These are phyloP conservation scores for Aspidoscelis tigris DNA, from an alignment of 2,113 vertebrate genomes.

Conservation along the genomic window DNA sequence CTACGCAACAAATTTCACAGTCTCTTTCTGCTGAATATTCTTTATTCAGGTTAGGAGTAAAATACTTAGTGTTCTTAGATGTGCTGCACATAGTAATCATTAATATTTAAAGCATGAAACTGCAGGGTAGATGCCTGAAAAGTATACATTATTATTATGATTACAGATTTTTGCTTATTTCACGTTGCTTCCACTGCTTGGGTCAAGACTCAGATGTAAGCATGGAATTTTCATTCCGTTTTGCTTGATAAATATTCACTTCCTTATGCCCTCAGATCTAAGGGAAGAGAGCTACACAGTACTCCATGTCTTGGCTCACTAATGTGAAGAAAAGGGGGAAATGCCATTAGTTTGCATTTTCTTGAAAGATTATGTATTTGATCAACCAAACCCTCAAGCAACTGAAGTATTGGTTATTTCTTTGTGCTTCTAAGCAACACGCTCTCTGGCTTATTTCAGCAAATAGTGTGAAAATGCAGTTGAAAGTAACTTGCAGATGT, in stretches of 20 bases:
- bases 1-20: neutral
- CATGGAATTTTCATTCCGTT: neutral
- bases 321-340: neutral
- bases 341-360: neutral
- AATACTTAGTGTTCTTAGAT: conserved; percentile 41
- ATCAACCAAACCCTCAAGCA: conserved; percentile 4
- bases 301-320: neutral
- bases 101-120: conserved; percentile 39
- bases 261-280: neutral
- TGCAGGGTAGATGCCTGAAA: conserved; percentile 22
- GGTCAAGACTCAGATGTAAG: conserved; percentile 14
- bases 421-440: fast-evolving
- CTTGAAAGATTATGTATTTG: conserved; percentile 15
- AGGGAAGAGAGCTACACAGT: neutral
- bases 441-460: neutral
- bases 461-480: neutral
- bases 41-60: conserved; percentile 5
- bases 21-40: conserved; percentile 1
- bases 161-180: conserved; percentile 15
- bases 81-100: conserved; percentile 52
- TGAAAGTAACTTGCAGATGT: fast-evolving
- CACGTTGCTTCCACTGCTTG: neutral
- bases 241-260: conserved; percentile 1
- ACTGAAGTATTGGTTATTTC: neutral
- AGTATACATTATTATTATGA: conserved; percentile 12